These are phyloP conservation scores for Penaeus vannamei DNA, from an alignment of 1,140 invertebrate species.

Conservation along the genomic window DNA sequence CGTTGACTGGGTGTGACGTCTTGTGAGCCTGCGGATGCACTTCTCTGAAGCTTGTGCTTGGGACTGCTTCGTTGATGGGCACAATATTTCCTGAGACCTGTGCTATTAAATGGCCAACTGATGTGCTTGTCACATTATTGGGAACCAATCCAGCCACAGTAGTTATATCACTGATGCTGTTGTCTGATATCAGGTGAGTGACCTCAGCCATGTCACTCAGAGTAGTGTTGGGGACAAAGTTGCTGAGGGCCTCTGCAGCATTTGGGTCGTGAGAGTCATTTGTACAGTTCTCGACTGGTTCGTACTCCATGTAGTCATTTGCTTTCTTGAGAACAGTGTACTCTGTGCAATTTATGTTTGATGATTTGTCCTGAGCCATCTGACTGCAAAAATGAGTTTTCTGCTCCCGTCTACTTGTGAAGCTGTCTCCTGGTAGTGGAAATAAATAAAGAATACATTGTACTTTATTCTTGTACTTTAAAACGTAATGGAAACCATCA, in stretches of 20 bases:
- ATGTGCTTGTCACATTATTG: neutral
- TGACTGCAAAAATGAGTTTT: slow-evolving; percentile 18
- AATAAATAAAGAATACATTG: neutral
- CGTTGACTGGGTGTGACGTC: too few species aligned
- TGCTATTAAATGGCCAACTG: too few species aligned
- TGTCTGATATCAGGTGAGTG: slow-evolving; percentile 23
- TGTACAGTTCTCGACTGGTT: too few species aligned
- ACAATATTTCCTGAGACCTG: too few species aligned
- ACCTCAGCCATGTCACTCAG: neutral
- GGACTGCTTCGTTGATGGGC: too few species aligned
- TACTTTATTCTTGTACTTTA: too few species aligned
- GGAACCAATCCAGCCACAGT: neutral
- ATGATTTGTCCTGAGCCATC: neutral
- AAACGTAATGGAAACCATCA: neutral
- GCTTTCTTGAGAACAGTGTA: neutral
- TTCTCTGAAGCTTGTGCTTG: too few species aligned
- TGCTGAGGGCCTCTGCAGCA: too few species aligned
- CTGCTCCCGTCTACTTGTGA: slow-evolving; percentile 7
- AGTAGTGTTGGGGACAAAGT: too few species aligned
- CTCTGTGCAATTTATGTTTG: neutral
- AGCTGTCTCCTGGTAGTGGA: slow-evolving; percentile 10
- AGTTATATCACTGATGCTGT: neutral
- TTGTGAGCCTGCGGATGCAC: too few species aligned
- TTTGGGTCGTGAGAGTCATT: too few species aligned
- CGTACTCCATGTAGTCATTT: too few species aligned